Evolutionary conservation across 2,888 invertebrate genomes (phyloP), one percentile per base, ranked within the genome.

Genomic region (Dryobotodes eremita): DNA sequence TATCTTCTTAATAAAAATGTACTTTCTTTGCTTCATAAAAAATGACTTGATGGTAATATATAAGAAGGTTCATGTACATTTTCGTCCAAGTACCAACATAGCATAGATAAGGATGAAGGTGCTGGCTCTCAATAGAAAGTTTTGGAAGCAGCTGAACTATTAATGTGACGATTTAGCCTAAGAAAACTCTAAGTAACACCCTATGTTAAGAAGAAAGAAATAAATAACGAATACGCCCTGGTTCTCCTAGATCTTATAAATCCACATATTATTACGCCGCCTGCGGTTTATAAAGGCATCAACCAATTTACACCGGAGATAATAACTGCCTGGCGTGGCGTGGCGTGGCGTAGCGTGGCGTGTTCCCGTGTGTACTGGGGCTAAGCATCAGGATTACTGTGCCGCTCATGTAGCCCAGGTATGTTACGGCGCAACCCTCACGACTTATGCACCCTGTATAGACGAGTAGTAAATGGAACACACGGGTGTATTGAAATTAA

Each of bases 1-100:
- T 86, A 88, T 85, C 65, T 75, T 71, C 77, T 66, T 80, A 80
- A 85, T 85, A 85, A 85, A 85, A 85, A 75, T 86, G 48, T 85
- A 73, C 84, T 80, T 84, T 84, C 80, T 83, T 77, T 23, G 57
- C 71, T 79, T 59, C 84, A 48, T 84, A 77, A 83, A 84, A 81
- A 75, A 72, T 77, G 53, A 77, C 74, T 86, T 73, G 64, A 73
- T 73, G 75, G 42, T 42, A 42, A 42, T 42, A 65, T 80, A 26
- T 66, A 55, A 31, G 36, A 77, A 77, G 57, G 72, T 66, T 76
- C 65, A 57, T 74, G 36, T 26, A 71, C 50, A 50, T 70, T 71
- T 69, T 46, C 36, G 53, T 50, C 10, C 31, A 66, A 84, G 83
- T 76, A 57, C 42, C 46, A 65, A 55, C 23, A 70, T 15, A 48